Evolutionary conservation across 2,113 vertebrate genomes (phyloP).

Genomic region (Dolichotis patagonum): DNA sequence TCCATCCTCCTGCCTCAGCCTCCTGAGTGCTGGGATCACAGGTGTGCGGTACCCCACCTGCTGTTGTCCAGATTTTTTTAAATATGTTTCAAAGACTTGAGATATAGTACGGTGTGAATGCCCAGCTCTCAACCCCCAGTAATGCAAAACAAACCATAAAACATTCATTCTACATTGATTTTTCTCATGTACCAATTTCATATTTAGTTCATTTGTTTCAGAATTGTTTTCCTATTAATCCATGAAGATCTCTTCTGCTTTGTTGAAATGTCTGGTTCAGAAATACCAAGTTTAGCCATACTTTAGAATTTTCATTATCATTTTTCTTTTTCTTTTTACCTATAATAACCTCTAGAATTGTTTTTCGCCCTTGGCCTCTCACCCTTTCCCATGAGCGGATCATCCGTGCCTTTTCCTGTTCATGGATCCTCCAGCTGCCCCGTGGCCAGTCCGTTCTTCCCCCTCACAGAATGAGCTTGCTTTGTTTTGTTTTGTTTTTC

Average conservation of each 20-base stretch:
- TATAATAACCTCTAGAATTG: constrained; percentile 12
- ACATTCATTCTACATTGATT: not conserved
- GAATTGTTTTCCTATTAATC: not conserved
- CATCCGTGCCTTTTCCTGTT: not conserved
- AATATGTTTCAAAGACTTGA: not conserved
- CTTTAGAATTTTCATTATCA: not conserved
- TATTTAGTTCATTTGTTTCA: not conserved
- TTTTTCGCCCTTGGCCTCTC: not conserved
- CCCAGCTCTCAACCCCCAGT: not conserved
- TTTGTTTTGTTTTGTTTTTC: not conserved
- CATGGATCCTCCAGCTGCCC: not conserved
- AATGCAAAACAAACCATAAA: not conserved
- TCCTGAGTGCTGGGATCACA: not conserved
- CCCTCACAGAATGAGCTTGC: not conserved
- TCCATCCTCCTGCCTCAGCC: not conserved
- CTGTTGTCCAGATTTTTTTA: not conserved
- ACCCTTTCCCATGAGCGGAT: not conserved
- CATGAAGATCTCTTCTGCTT: not conserved
- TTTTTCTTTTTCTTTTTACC: not conserved
- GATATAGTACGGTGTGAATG: not conserved
- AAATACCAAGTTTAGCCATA: not conserved
- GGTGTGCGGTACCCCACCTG: not conserved
- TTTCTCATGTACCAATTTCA: not conserved
- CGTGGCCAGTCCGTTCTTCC: not conserved
- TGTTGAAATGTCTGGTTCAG: not conserved